phyloP scores from a whole-genome alignment of 2,888 invertebrate genomes.

The Andrena praecox region DNA sequence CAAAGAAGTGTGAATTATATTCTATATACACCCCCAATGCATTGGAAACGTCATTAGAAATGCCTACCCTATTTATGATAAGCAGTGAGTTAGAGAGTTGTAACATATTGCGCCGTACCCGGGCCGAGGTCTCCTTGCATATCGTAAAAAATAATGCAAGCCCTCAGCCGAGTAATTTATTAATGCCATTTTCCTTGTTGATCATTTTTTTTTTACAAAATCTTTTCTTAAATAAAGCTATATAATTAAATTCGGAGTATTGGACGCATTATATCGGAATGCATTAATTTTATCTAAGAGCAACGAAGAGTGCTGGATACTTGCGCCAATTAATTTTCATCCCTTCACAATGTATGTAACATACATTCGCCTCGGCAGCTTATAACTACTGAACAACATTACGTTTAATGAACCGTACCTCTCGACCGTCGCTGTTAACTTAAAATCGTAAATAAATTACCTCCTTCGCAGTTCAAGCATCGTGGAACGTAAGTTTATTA shows the following conservation, averaged over 20 bases:
- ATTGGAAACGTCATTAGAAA: conserved; percentile 80
- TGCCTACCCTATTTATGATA: conserved; percentile 76
- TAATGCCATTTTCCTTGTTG: conserved; percentile 61
- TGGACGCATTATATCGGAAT: conserved; percentile 81
- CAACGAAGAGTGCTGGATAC: conserved; percentile 77
- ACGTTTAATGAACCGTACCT: conserved; percentile 45
- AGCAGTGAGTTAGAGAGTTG: conserved; percentile 80
- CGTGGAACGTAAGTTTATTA: conserved; percentile 17
- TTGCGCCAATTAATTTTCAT: conserved; percentile 63
- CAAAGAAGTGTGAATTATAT: conserved; percentile 72
- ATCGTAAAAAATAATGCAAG: conserved; percentile 80
- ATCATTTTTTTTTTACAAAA: conserved; percentile 70
- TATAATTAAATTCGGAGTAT: conserved; percentile 81
- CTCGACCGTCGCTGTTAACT: conserved; percentile 17
- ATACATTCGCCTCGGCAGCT: conserved; percentile 74
- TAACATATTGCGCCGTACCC: conserved; percentile 76
- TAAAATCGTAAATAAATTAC: conserved; percentile 11
- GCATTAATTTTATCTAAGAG: conserved; percentile 77
- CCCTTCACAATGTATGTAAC: conserved; percentile 60
- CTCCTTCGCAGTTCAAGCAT: not conserved
- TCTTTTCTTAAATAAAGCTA: conserved; percentile 74
- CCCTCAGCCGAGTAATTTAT: conserved; percentile 67
- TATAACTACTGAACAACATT: conserved; percentile 55
- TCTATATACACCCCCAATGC: conserved; percentile 81
- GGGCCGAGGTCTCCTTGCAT: conserved; percentile 73